Base-by-base conservation (phyloP, 2,888 invertebrate genomes). In the Cheilosia vernalis region DNA sequence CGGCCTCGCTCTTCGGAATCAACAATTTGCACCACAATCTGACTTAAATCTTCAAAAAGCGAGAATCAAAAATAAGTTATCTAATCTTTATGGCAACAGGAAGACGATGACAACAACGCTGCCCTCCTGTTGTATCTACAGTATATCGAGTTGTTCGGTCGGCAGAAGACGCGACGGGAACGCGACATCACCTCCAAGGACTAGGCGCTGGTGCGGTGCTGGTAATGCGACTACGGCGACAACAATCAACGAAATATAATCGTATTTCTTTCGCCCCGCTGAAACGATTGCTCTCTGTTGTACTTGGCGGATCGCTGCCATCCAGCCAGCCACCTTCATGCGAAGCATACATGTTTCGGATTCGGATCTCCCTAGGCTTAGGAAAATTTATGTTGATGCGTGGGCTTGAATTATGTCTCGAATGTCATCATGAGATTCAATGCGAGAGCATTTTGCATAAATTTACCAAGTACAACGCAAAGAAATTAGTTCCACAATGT, bases 341-440 rank as follows among this genome's bases (percentile, higher is more conserved):
- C 61, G 47, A 53, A 64, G 60, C 76, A 82, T 73, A 70, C 82
- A 76, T 82, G 82, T 73, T 81, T 51, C 64, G 55, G 24, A 27
- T 51, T 70, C 55, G 60, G 72, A 51, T 67, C 78, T 82, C 74
- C 67, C 73, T 77, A 69, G 86, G 82, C 82, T 86, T 82, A 86
- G 86, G 86, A 86, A 86, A 82, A 86, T 86, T 86, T 86, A 86
- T 88, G 87, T 84, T 85, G 84, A 81, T 91, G 91, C 91, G 91
- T 91, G 91, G 91, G 91, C 90, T 91, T 91, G 91, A 91, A 91
- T 91, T 91, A 91, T 91, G 91, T 91, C 91, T 90, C 89, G 91
- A 91, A 91, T 91, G 91, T 91, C 91, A 91, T 91, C 91, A 91
- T 91, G 91, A 91, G 91, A 91, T 91, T 90, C 91, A 91, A 91